Evolutionary conservation across 1,140 invertebrate species (phyloP), one percentile per base, ranked within the genome.

Genomic region (Belonocnema kinseyi): DNA sequence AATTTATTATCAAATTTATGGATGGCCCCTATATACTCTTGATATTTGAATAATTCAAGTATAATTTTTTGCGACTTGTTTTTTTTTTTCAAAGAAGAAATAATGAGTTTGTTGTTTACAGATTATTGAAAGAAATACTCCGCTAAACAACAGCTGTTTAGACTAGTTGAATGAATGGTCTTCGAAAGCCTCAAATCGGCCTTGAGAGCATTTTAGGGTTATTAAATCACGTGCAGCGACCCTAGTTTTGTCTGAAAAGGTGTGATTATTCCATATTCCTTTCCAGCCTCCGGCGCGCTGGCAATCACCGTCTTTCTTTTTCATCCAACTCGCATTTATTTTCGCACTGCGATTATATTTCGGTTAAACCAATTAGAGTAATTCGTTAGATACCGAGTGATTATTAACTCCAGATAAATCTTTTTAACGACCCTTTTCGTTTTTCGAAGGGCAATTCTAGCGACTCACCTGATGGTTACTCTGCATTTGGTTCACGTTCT

Each of bases 401-500:
- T 74, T 72, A 73, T 76, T 21, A 74, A 79, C 51, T 50, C 51
- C 53, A 53, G 50, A 75, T 77, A 76, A 53, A 78, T 78, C 75
- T 77, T 71, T 72, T 10, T 53, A 12, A 72, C 21, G 56, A 61
- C 19, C 14, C 66, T 66, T 56, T 66, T 66, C 50, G 13, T 17
- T 77, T 54, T 56, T 17, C 16, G 70, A 50, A 50, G 33, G 17
- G 13, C 19, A 58, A 16, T 46, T 16, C 61, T 50, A 56, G 16
- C 50, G 71, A 75, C 84, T 86, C 72, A 87, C 85, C 75, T 82
- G 84, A 73, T 74, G 56, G 61, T 81, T 73, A 51, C 61, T 21
- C 7, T 53, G 51, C 46, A 75, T 70, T 52, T 79, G 79, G 50
- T 87, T 87, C 46, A 87, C 77, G 70, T 83, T 86, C 77, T 87